Evolutionary conservation across 2,888 invertebrate genomes (phyloP), one percentile per base, ranked within the genome.

Genomic region (Scotopteryx bipunctaria): DNA sequence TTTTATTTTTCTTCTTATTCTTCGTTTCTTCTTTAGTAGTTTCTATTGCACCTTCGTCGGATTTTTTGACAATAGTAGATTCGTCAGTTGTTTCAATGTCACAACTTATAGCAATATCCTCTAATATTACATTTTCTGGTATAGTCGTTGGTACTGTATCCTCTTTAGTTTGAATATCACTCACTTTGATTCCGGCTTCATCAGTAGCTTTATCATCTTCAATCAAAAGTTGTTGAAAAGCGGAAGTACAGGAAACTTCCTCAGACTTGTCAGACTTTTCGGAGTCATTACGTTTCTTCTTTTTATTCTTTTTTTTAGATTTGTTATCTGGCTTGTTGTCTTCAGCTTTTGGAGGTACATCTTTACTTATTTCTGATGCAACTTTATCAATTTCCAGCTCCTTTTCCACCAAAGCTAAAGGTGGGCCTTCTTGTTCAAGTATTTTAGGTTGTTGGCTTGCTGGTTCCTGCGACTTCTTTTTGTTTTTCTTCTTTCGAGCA

Each of bases 401-500:
- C 31, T 9, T 27, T 14, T 47, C 45, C 43, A 53, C 49, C 11
- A 23, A 3, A 0, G 42, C 11, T 41, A 42, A 8, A 0, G 40
- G 25, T 40, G 46, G 19, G 32, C 11, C 17, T 41, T 57, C 57
- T 27, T 59, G 38, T 8, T 57, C 55, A 5, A 17, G 1, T 14
- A 21, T 21, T 41, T 55, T 55, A 16, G 27, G 0, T n/a, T 56
- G 54, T 49, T 61, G 61, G 27, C 9, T 9, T 4, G 49, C 47
- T 56, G 67, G 47, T 4, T 75, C 72, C 2, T 35, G 43, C 9
- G 57, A 51, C 57, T 83, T 83, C 50, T 86, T 76, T 59, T 88
- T 86, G 31, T 81, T 85, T 68, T 87, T 88, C 73, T 88, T 88
- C 67, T 86, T 88, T 38, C 84, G 75, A 27, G 72, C 69, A 48